Conservation (phyloP, 2,888 invertebrate genomes). For the Dinocampus coccinellae region DNA sequence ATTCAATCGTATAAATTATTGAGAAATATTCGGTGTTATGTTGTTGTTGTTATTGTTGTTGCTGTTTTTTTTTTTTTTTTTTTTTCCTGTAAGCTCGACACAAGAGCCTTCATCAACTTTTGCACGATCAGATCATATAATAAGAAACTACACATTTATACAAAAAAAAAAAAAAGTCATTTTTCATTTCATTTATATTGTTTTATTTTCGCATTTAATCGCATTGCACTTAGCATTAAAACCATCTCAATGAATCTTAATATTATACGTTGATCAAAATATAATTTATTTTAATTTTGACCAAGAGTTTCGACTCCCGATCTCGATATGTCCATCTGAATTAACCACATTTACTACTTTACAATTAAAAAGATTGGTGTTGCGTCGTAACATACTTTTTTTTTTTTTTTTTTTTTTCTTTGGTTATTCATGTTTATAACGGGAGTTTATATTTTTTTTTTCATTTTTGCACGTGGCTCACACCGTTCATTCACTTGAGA, state of each 20-base stretch:
- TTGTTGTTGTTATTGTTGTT: no score
- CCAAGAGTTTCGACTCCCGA: not conserved
- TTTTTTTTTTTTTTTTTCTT: not conserved
- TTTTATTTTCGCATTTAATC: conserved; percentile 6
- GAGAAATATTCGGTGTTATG: conserved; percentile 7
- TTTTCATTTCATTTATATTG: not conserved
- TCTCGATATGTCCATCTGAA: conserved; percentile 14
- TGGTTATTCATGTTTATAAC: conserved; percentile 6
- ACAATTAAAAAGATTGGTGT: not conserved
- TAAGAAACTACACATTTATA: not conserved
- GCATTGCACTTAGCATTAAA: conserved; percentile 8
- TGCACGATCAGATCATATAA: conserved; percentile 20
- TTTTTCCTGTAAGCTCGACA: conserved; percentile 35
- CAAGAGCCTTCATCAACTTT: conserved; percentile 19
- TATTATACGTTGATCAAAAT: not conserved
- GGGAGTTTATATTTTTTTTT: not conserved
- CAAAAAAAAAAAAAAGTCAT: not conserved
- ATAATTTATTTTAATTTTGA: not conserved
- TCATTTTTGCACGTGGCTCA: not conserved
- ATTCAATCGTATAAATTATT: conserved; percentile 15
- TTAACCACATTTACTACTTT: conserved; percentile 2
- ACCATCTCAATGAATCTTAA: not conserved
- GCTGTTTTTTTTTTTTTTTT: no score
- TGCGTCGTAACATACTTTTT: not conserved
- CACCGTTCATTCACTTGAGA: not conserved